Evolutionary conservation across 2,113 vertebrate genomes (phyloP).

Genomic region (Xiphorhynchus elegans): DNA sequence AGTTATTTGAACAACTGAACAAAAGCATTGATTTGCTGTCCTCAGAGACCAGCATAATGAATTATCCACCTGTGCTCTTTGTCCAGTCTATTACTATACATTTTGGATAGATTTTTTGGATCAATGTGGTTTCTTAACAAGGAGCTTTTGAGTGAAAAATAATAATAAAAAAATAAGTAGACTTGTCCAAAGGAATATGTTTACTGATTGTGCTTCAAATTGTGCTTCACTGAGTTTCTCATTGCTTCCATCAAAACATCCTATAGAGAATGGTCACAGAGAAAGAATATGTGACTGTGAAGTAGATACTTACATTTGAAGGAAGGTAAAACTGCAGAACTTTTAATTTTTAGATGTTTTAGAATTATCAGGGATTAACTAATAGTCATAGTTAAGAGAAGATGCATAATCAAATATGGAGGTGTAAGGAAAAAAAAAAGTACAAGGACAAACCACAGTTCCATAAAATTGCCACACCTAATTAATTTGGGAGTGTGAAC

Average conservation of each 20-base stretch:
- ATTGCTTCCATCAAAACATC: neutral
- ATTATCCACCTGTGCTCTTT: neutral
- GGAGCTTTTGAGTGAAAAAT: neutral
- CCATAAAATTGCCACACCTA: neutral
- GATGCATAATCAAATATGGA: neutral
- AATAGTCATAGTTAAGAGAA: neutral
- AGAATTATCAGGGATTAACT: neutral
- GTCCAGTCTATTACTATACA: neutral
- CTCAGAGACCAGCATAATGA: neutral
- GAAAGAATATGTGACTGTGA: neutral
- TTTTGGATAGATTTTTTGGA: neutral
- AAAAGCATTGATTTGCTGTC: neutral
- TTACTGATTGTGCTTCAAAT: neutral
- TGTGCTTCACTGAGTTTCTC: neutral
- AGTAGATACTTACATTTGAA: neutral
- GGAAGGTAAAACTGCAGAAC: neutral
- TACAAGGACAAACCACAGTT: neutral
- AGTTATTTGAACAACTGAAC: neutral
- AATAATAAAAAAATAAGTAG: neutral
- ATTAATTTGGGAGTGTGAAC: neutral
- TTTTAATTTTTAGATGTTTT: neutral
- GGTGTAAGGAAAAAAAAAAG: neutral
- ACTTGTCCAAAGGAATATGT: neutral
- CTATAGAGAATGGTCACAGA: neutral
- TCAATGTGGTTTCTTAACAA: neutral